phyloP scores from a whole-genome alignment of 2,888 invertebrate species.

The Pilophorus perplexus region DNA sequence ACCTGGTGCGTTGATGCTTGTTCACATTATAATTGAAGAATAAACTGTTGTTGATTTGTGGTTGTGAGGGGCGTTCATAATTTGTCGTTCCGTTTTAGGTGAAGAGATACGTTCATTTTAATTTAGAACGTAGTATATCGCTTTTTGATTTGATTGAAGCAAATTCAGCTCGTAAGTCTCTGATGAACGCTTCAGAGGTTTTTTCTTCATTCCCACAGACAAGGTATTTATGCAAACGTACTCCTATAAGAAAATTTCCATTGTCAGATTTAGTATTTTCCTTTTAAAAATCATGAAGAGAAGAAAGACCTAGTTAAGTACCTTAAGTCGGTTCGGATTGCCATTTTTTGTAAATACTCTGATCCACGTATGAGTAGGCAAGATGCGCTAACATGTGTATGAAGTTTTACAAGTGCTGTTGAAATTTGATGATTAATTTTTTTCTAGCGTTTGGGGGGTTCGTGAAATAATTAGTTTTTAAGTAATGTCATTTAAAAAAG shows the following conservation, averaged over 20 bases:
- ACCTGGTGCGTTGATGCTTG: background rate
- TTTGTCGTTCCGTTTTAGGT: slow-evolving; percentile 4
- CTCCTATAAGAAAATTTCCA: too few species aligned
- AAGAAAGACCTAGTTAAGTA: too few species aligned
- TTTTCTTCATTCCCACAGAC: too few species aligned
- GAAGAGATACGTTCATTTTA: background rate
- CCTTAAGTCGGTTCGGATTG: too few species aligned
- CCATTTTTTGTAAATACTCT: too few species aligned
- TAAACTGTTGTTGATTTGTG: background rate
- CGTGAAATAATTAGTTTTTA: too few species aligned
- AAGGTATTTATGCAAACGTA: too few species aligned
- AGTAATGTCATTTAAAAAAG: too few species aligned
- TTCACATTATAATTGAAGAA: background rate
- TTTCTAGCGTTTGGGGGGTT: background rate
- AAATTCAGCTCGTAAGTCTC: background rate
- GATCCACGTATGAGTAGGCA: too few species aligned
- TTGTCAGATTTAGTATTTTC: too few species aligned
- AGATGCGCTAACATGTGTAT: too few species aligned
- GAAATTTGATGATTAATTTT: background rate
- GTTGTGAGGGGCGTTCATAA: background rate
- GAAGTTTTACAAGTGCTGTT: background rate
- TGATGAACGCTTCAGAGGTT: slow-evolving; percentile 3
- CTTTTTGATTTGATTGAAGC: slow-evolving; percentile 10
- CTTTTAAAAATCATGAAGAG: background rate
- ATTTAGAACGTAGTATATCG: slow-evolving; percentile 6